Evolutionary conservation across 2,888 invertebrate genomes (phyloP).

Genomic region (Sipha maydis): DNA sequence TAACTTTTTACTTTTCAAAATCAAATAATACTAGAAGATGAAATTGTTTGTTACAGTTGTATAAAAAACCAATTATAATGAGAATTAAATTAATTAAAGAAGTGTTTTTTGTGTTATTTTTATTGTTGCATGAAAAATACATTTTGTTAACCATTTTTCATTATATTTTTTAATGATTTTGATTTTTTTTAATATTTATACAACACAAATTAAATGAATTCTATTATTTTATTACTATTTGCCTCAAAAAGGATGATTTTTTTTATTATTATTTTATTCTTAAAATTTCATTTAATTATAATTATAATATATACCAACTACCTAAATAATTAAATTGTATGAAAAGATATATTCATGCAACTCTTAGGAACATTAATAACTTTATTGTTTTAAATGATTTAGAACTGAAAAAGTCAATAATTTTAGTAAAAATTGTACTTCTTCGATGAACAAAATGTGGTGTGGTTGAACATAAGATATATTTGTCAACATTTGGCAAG

Average conservation of each 20-base stretch:
- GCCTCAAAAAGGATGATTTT: neutral
- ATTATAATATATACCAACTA: neutral
- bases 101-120: neutral
- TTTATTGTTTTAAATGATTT: slow-evolving; percentile 43
- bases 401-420: slow-evolving; percentile 35
- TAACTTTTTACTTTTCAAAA: neutral
- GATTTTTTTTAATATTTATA: neutral
- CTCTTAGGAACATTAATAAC: neutral
- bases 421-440: slow-evolving; percentile 39
- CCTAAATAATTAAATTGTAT: neutral
- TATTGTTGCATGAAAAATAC: neutral
- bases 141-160: neutral
- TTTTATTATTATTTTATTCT: neutral
- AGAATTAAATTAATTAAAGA: neutral
- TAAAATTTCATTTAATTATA: neutral
- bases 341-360: neutral
- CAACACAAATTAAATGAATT: neutral
- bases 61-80: neutral
- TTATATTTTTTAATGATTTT: neutral
- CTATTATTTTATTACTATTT: neutral
- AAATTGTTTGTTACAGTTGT: neutral
- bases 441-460: slow-evolving; percentile 31
- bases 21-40: neutral
- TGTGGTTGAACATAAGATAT: slow-evolving; percentile 6
- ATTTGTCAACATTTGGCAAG: slow-evolving; percentile 16